Percentiles rank a stretch among this genome's conserved stretches.
phyloP scores from a whole-genome alignment of 2,888 invertebrate genomes.

The Alitta virens region DNA sequence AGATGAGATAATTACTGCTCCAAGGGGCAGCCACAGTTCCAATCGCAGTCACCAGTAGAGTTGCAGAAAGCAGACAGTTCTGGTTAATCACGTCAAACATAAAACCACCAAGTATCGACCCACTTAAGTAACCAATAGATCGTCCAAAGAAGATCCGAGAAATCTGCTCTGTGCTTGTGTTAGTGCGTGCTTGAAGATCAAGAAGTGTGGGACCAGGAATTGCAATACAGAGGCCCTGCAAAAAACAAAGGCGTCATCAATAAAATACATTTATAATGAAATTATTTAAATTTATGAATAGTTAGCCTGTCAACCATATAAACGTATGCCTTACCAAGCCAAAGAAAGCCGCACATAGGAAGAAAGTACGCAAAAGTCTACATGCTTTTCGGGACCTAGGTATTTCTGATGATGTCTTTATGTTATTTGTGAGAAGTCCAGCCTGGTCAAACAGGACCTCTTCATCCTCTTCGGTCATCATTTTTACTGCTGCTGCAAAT shows the following conservation, averaged over 20 bases:
- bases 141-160: constrained; percentile 55
- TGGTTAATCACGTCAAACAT: constrained; percentile 53
- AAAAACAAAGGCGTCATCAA: too few relatives aligned
- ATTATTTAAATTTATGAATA: too few relatives aligned
- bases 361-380: constrained; percentile 52
- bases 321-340: constrained; percentile 44
- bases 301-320: too few relatives aligned
- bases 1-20: constrained; percentile 47
- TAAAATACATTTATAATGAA: too few relatives aligned
- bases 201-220: constrained; percentile 58
- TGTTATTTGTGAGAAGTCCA: constrained; percentile 40
- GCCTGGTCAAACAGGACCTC: constrained; percentile 56
- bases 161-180: constrained; percentile 47
- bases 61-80: constrained; percentile 54
- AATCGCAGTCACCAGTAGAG: constrained; percentile 52
- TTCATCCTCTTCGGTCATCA: constrained; percentile 50
- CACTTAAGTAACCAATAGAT: constrained; percentile 56
- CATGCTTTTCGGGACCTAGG: constrained; percentile 32
- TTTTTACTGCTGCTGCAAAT: too few relatives aligned
- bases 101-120: constrained; percentile 54
- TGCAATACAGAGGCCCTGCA: constrained; percentile 57
- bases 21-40: constrained; percentile 56
- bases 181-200: constrained; percentile 50
- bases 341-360: constrained; percentile 56
- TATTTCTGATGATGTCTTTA: constrained; percentile 27